phyloP scores from a whole-genome alignment of 2,113 vertebrate species.

The Sardina pilchardus region DNA sequence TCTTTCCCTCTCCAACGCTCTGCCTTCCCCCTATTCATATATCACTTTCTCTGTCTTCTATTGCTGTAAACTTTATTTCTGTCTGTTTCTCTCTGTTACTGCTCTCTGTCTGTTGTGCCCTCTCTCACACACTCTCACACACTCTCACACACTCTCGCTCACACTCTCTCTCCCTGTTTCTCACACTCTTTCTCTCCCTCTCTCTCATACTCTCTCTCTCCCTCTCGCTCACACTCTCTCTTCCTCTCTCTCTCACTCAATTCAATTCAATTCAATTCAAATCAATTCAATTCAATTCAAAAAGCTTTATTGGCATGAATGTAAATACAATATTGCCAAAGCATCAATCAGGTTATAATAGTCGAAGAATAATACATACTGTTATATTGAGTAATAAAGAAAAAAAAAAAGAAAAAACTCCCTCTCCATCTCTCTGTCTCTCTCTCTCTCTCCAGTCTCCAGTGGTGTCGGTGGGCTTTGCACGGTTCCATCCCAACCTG shows the following conservation, averaged over 20 bases:
- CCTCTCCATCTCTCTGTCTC: not conserved
- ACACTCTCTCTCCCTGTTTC: not conserved
- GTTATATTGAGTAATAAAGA: no score
- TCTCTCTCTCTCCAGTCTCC: slow-evolving; percentile 79
- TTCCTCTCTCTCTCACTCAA: slow-evolving; percentile 38
- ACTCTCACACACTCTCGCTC: not conserved
- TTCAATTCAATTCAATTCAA: no score
- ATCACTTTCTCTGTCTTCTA: not conserved
- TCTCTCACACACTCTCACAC: not conserved
- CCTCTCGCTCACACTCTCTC: not conserved
- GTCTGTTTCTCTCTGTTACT: not conserved
- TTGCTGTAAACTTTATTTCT: not conserved
- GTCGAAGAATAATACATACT: no score
- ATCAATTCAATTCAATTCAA: no score
- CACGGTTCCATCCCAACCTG: slow-evolving; percentile 95
- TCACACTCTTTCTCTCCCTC: not conserved
- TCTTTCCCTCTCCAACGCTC: slow-evolving; percentile 39
- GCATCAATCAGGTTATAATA: no score
- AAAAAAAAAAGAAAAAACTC: no score
- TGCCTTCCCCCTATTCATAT: slow-evolving; percentile 4
- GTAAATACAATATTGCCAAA: no score
- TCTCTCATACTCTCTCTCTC: not conserved
- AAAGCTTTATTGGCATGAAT: no score
- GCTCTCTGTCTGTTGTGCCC: not conserved
- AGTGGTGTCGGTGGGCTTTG: slow-evolving; percentile 94